Evolutionary conservation across 1,140 invertebrate species (phyloP), one percentile per base, ranked within the genome.

Genomic region (Vollenhovia emeryi): DNA sequence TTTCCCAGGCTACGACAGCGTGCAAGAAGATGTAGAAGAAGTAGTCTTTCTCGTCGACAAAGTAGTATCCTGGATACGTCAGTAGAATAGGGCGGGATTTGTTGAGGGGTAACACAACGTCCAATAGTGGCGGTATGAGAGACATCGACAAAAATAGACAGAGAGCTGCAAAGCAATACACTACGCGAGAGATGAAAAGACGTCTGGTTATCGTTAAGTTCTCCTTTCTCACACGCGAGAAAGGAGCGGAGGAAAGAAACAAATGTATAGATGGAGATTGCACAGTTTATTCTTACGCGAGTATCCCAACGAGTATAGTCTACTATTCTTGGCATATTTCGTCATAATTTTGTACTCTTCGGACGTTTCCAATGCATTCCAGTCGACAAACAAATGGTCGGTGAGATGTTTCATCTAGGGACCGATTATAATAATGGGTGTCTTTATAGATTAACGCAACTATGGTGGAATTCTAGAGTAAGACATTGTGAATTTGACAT

Each of bases 61-160:
- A 85, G 24, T 87, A 87, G 8, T 85, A 36, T 11, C 36, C 85
- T n/a, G 62, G 33, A 30, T 55, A 33, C 3, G 84, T 43, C 13
- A 33, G n/a, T 24, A 66, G 8, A 30, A 84, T 50, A 30, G 69
- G 43, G 3, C 85, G 80, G 15, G 80, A 48, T 55, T 30, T 50
- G 36, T 86, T 87, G 18, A 87, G 40, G 36, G 84, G 82, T 36
- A 71, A 8, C 36, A 86, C 27, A 24, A 64, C 24, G n/a, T 87
- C 57, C 30, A 85, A 43, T 1, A 87, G 0, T 48, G 33, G 33
- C 55, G 82, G 82, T 43, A 84, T 21, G 8, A 84, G 27, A 40
- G 82, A 59, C n/a, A 60, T 18, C n/a, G 33, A 36, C 43, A 83
- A 0, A 13, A 83, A 83, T 5, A 75, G 4, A 13, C 0, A 33